Evolutionary conservation across 2,797 vertebrate genomes (phyloP), one percentile per base, ranked within the genome.

Genomic region (Danio aesculapii): DNA sequence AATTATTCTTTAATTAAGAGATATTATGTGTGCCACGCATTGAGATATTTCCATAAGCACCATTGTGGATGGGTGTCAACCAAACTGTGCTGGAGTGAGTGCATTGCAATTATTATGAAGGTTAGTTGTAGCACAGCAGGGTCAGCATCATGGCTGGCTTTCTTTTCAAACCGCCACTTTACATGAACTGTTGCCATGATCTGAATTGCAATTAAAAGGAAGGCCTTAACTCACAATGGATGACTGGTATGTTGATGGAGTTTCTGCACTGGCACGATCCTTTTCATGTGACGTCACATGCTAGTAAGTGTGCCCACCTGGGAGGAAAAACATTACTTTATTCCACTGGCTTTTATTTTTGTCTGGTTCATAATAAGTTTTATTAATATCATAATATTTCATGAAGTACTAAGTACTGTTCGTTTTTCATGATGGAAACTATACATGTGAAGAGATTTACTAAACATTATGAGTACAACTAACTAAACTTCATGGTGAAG

Each of bases 1-100:
- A 90, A 89, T 90, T 73, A 88, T 89, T 91, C 87, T 91, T 91
- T 91, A 92, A 93, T 90, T 87, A 93, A 91, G 86, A 91, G 85
- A 91, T 89, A 90, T 90, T 84, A 91, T 91, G 83, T 81, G 81
- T 80, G 83, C 61, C 75, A 81, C 83, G 83, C 79, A 59, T 75
- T 78, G 64, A 83, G 75, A 87, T 80, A 83, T 82, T 85, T 81
- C 21, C 79, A 83, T 50, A 67, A 86, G 81, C 77, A 74, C 53
- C 75, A 77, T 73, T 61, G 81, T 79, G 66, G 75, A 84, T 82
- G 67, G 84, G 75, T 73, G 80, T 82, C 78, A 84, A 75, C 78
- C 81, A 83, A 73, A 83, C 75, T 67, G 53, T 63, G 50, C 49
- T 82, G 49, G 19, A 70, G 79, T 66, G 64, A 82, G 78, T 49